Evolutionary conservation across 1,140 invertebrate species (phyloP).

Genomic region (honey bee (Apis mellifera)): Amel_HAv3.1 CM009935.2:13387001-13387500

Average conservation of each 20-base stretch:
- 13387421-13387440: constrained; percentile 36
- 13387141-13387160: constrained; percentile 24
- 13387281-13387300: not conserved
- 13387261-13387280: not conserved
- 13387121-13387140: not conserved
- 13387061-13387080: constrained; percentile 12
- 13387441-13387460: constrained; percentile 42
- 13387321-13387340: constrained; percentile 19
- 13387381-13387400: constrained; percentile 39
- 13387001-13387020: not conserved
- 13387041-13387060: not conserved
- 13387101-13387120: not conserved
- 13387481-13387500: not conserved
- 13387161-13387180: constrained; percentile 1
- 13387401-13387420: constrained; percentile 26
- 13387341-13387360: constrained; percentile 1
- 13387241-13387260: constrained; percentile 2
- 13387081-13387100: not conserved
- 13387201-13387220: not conserved
- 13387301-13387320: not conserved
- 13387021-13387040: no score
- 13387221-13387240: not conserved
- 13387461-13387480: constrained; percentile 18
- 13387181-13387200: not conserved
- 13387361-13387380: constrained; percentile 32